Conservation (phyloP, 2,113 vertebrate species). For the Corythaeola cristata region DNA sequence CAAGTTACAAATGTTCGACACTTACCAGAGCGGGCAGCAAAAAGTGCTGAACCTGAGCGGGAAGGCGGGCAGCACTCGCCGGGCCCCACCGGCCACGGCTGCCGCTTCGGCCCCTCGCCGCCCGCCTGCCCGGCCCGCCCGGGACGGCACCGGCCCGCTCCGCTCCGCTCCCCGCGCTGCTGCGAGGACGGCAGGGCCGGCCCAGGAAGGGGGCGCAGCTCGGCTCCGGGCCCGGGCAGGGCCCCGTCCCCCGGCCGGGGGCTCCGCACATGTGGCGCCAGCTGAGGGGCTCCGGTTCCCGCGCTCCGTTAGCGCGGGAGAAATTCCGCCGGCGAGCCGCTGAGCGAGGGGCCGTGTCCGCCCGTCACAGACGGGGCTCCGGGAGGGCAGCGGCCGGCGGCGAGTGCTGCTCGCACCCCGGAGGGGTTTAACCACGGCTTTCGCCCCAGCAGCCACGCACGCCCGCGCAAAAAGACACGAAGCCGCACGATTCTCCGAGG, state of each 20-base stretch:
- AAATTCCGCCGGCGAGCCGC: constrained; percentile 30
- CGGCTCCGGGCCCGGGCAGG: not conserved
- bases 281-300: not conserved
- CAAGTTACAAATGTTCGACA: not conserved
- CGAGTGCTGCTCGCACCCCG: not conserved
- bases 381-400: not conserved
- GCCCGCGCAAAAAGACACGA: not conserved
- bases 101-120: no score
- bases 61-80: not conserved
- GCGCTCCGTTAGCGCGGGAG: not conserved
- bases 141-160: not conserved
- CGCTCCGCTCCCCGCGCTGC: no score
- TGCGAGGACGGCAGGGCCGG: not conserved
- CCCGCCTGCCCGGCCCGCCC: no score
- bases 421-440: not conserved
- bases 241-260: not conserved
- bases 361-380: not conserved
- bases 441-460: not conserved
- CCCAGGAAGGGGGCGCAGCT: not conserved
- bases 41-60: not conserved
- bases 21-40: not conserved
- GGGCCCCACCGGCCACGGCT: not conserved
- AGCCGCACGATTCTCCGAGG: not conserved
- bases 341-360: constrained; percentile 45
- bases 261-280: not conserved